Evolutionary conservation across 2,113 vertebrate genomes (phyloP).

Genomic region (Spea bombifrons): DNA sequence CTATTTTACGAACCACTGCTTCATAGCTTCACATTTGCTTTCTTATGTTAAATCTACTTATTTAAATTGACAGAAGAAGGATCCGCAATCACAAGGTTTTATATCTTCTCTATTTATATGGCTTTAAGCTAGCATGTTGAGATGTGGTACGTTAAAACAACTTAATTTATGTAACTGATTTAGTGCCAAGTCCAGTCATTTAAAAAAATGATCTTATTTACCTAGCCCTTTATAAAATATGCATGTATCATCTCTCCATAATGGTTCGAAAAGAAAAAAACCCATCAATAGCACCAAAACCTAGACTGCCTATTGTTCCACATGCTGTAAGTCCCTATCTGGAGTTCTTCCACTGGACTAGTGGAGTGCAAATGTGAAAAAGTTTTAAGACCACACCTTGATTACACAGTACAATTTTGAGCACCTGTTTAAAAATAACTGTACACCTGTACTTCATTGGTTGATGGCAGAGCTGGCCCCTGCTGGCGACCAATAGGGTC

Average conservation of each 20-base stretch:
- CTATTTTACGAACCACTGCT: conserved; percentile 1
- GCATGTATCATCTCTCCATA: background rate
- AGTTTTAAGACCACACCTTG: no score
- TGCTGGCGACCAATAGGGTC: no score
- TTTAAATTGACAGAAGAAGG: conserved; percentile 6
- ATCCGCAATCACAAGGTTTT: background rate
- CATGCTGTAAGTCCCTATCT: no score
- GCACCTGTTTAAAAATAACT: no score
- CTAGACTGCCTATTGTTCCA: no score
- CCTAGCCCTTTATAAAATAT: background rate
- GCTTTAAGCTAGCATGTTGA: background rate
- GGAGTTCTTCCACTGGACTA: no score
- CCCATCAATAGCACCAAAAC: no score
- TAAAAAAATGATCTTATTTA: background rate
- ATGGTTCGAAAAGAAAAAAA: background rate
- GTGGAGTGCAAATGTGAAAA: no score
- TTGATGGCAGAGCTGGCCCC: no score
- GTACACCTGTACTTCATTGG: no score
- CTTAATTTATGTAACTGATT: background rate
- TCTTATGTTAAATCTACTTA: conserved; percentile 5
- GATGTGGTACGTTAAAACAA: background rate
- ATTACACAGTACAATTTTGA: no score
- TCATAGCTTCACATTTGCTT: background rate
- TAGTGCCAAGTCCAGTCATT: background rate
- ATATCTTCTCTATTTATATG: background rate